Base-by-base conservation (phyloP, 2,797 vertebrate species). In the Gymnopithys bicolor region DNA sequence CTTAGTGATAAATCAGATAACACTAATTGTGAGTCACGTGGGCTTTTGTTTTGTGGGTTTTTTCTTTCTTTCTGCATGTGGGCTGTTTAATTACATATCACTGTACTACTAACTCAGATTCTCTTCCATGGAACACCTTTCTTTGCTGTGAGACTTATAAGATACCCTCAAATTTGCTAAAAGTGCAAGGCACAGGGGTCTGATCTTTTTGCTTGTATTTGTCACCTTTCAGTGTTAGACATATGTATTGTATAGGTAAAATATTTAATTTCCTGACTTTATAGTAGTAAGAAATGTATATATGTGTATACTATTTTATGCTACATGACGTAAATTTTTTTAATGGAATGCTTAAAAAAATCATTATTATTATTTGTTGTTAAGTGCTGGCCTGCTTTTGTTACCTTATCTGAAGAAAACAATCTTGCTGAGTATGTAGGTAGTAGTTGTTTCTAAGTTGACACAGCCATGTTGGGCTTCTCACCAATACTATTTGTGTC, bases 1-100 rank as follows among this genome's bases (percentile, higher is more conserved):
- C 52, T 76, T 84, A 83, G 77, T 79, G 84, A 66, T 95, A 95
- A 94, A 95, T 87, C 67, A 78, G 55, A 55, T 92, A 93, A 67
- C 51, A 21, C 76, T 94, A 82, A 74, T 93, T 89, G 30, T 46
- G 49, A 84, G 23, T 96, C 93, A 90, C 74, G 69, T 60, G 73
- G 13, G 0, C 22, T 73, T 83, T 74, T 87, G 52, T 86, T 81
- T 85, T 69, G 25, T 0, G 0, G 10, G 2, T 2, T 37, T 13
- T 89, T 60, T 68, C 32, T 73, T 79, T 63, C 16, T 66, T 53
- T 67, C 53, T 88, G 39, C 19, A 10, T 35, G 74, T 95, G 43
- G 89, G 88, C 33, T 89, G 71, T 63, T 95, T 86, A 94, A 93
- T 94, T 91, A 78, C 68, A 49, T 88, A 45, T 58, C 63, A 83